Base-by-base conservation (phyloP, 2,797 vertebrate genomes). In the Octomys mimax region DNA sequence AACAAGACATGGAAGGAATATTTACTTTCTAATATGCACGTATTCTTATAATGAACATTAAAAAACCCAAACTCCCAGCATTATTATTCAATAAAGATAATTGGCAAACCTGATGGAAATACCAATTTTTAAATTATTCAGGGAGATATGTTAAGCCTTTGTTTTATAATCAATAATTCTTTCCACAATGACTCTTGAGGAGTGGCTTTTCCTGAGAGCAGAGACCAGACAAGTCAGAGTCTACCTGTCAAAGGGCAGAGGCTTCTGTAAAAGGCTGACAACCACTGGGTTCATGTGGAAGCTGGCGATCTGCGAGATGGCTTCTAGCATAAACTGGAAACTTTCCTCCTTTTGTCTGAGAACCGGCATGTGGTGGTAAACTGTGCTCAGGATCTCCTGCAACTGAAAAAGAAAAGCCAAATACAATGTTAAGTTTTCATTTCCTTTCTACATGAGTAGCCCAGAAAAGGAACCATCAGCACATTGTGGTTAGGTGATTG, bases 231-330 rank as follows among this genome's bases (percentile, higher is more conserved):
- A 18, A 31, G 36, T 46, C 39, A 52, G 87, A 13, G n/a, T 59
- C 75, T 95, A 97, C 97, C 97, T 97, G 96, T 97, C 98, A 13
- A 96, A 97, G 66, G 98, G 98, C 88, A 98, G 96, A 59, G 97
- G 77, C 77, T 98, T 98, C 91, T 95, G 96, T 33, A 98, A 31
- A 28, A 98, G 92, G 80, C 64, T 97, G 95, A 77, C 28, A 66
- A 96, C 96, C 5, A 98, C 97, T 0, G 36, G 81, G 0, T 97
- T 95, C 71, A 49, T 92, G 68, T 97, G 97, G 68, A 97, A 97
- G 91, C 95, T 94, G 81, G 98, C 95, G 28, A 96, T 96, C 90
- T 96, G 97, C 22, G 97, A 97, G 62, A 98, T 1, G 21, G 97
- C 96, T 89, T 97, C 96, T 6, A 98, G 89, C 3, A 92, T 75